Base-by-base conservation (phyloP, 2,797 vertebrate genomes). In the Cygnus olor region DNA sequence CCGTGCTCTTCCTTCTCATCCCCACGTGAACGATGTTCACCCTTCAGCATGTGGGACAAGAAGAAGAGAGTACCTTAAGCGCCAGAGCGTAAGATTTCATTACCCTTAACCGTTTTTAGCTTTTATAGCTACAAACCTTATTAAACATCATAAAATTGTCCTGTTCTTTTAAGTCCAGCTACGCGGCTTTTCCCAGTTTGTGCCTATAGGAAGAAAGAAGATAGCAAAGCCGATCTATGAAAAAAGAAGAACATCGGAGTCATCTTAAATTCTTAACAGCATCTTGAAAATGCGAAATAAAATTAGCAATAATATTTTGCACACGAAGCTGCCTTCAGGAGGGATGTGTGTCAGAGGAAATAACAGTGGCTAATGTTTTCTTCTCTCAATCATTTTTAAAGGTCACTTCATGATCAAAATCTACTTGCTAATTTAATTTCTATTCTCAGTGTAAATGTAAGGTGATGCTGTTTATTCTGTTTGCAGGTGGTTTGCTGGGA, bases 331-430 rank as follows among this genome's bases (percentile, higher is more conserved):
- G 76, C 79, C 73, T 97, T 95, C 58, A 93, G 88, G 63, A 93
- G 40, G 82, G 85, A 89, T 86, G 82, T 79, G 53, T 93, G 63
- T 84, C 83, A 81, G 70, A 95, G 72, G 60, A 80, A 94, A 80
- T 87, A 95, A 71, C 1, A 7, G 57, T 94, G 89, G 69, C 57
- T 85, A 79, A 91, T 70, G 40, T 88, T 95, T 94, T 94, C 74
- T 82, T 90, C 89, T 81, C 85, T 86, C 92, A 89, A 8, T 96
- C 85, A 93, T 91, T 88, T 95, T 87, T 92, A 97, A 97, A 97
- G 93, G 94, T 96, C 96, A 95, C 44, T 93, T 96, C 78, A 91
- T 81, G 91, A 95, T 97, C 94, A 96, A 96, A 96, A 93, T 93
- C 85, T 93, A 65, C 94, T 74, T 74, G 72, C 80, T 96, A 90